phyloP scores from a whole-genome alignment of 2,797 vertebrate species.

The Mionectes olivaceus region DNA sequence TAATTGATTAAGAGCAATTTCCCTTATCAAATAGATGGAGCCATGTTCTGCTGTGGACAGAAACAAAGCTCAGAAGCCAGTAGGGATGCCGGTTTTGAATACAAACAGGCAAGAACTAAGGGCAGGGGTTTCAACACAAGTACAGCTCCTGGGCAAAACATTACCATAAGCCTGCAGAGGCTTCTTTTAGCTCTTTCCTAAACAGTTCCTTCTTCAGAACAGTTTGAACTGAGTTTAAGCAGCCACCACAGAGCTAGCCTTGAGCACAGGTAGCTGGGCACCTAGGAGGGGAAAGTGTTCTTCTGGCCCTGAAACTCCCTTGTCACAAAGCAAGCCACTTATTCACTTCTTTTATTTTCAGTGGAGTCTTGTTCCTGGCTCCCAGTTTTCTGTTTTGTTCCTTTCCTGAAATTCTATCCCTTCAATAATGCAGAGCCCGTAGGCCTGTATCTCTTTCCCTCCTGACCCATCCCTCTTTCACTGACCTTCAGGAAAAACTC shows the following conservation, averaged over 20 bases:
- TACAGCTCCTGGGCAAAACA: not conserved
- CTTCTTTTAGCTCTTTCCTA: not conserved
- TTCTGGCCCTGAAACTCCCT: not conserved
- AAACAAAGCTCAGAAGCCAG: not conserved
- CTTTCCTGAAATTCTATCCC: not conserved
- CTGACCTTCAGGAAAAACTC: not conserved
- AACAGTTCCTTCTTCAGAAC: not conserved
- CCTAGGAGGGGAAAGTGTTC: not conserved
- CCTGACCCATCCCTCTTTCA: not conserved
- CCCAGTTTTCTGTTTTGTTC: not conserved
- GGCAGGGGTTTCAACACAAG: not conserved
- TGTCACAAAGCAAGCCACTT: not conserved
- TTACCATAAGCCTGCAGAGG: not conserved
- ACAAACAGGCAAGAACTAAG: not conserved
- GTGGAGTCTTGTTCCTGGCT: not conserved
- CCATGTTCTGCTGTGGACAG: not conserved
- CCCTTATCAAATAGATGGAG: not conserved
- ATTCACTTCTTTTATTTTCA: not conserved
- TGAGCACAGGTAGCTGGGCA: not conserved
- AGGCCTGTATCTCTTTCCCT: not conserved
- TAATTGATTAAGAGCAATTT: conserved; percentile 26
- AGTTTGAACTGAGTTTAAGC: not conserved
- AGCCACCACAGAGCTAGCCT: not conserved
- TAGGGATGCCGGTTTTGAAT: not conserved
- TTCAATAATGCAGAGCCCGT: not conserved